Percentiles rank a stretch among this genome's conserved stretches.
phyloP scores from a whole-genome alignment of 2,797 vertebrate genomes.

The Holocentrus rufus region DNA sequence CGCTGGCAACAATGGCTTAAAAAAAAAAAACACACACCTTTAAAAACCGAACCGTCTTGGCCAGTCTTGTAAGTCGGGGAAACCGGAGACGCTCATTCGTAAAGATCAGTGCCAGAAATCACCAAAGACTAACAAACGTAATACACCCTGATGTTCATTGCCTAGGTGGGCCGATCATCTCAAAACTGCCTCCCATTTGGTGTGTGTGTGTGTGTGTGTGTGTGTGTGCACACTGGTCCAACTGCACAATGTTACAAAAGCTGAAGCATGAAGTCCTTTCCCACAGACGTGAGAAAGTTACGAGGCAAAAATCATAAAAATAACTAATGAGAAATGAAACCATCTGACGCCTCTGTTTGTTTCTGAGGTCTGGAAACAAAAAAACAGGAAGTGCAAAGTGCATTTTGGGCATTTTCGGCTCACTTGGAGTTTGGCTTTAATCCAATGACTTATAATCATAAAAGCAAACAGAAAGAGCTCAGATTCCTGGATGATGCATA shows the following conservation, averaged over 20 bases:
- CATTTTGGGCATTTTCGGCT: too few species aligned
- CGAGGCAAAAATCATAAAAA: too few species aligned
- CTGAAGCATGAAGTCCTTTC: not conserved
- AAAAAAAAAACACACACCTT: constrained; percentile 84
- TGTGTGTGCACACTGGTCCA: constrained; percentile 11
- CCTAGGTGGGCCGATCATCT: constrained; percentile 90
- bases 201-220: not conserved
- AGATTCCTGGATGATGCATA: too few species aligned
- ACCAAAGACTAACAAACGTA: constrained; percentile 89
- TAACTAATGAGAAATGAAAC: too few species aligned
- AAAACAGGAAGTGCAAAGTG: too few species aligned
- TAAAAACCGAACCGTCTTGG: constrained; percentile 79
- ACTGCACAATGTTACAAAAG: constrained; percentile 25
- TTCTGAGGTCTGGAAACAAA: too few species aligned
- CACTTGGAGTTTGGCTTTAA: too few species aligned
- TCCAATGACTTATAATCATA: too few species aligned
- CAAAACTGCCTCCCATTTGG: constrained; percentile 66
- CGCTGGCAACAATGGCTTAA: constrained; percentile 81
- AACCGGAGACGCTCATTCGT: constrained; percentile 86
- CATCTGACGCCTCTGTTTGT: too few species aligned
- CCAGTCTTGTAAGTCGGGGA: constrained; percentile 81
- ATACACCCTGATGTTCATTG: constrained; percentile 82
- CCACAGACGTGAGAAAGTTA: too few species aligned
- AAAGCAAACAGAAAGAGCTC: too few species aligned
- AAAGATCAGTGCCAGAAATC: constrained; percentile 85